Conservation (phyloP, 2,113 vertebrate genomes). For the Cynopterus brachyotis region DNA sequence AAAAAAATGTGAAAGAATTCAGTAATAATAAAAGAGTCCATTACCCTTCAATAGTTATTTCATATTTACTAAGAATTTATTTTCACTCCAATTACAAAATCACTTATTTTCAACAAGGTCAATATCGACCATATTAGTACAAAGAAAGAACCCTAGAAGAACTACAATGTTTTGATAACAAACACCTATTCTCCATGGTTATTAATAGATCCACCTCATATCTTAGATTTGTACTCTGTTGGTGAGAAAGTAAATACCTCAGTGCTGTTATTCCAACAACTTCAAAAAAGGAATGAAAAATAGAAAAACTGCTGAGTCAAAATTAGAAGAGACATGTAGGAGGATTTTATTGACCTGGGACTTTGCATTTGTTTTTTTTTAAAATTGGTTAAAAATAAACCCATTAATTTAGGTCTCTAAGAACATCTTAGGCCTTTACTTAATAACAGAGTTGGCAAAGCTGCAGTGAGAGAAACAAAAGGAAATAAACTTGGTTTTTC, state of each 20-base stretch:
- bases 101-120: neutral
- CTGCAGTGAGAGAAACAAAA: slow-evolving; percentile 54
- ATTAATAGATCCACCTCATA: neutral
- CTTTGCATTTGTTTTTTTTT: neutral
- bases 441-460: slow-evolving; percentile 69
- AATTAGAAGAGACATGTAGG: neutral
- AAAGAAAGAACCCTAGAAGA: neutral
- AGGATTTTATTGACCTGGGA: slow-evolving; percentile 5
- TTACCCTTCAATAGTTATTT: neutral
- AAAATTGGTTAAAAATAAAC: slow-evolving; percentile 63
- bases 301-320: slow-evolving; percentile 21
- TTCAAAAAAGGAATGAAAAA: neutral
- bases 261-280: neutral
- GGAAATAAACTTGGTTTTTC: slow-evolving; percentile 62
- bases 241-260: neutral
- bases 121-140: neutral
- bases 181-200: neutral
- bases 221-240: neutral
- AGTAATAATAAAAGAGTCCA: neutral
- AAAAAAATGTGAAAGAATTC: neutral
- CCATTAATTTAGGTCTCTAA: slow-evolving; percentile 60
- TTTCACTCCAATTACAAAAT: neutral
- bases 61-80: neutral
- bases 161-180: neutral
- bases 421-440: slow-evolving; percentile 48